A percentile compares a stretch with the other conserved stretches of the same genome.
These are phyloP conservation scores for Carcharodon carcharias DNA, from an alignment of 2,797 vertebrate genomes.

Conservation along the genomic window DNA sequence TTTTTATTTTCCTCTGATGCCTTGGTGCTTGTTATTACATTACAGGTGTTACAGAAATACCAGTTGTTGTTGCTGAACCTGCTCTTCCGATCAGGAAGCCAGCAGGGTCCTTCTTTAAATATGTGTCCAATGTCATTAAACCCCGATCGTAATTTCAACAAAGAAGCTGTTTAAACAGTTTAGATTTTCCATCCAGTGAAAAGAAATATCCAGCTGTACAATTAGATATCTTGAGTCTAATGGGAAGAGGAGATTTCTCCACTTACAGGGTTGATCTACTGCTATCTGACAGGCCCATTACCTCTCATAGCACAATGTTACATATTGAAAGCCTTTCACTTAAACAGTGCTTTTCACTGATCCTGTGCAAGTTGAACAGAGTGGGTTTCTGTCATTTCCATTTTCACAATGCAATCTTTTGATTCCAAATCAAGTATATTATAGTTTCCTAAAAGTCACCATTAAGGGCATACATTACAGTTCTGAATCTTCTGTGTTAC, in stretches of 20 bases:
- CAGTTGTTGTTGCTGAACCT: not conserved
- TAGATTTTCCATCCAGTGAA: not conserved
- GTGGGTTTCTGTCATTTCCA: not conserved
- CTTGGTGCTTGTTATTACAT: not conserved
- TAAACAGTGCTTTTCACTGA: not conserved
- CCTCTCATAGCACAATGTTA: not conserved
- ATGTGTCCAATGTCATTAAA: not conserved
- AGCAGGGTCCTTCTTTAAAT: not conserved
- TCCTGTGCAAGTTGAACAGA: not conserved
- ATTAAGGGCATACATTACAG: not conserved
- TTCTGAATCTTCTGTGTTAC: not conserved
- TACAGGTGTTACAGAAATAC: not conserved
- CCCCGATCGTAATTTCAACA: not conserved
- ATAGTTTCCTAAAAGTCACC: not conserved
- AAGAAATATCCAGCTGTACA: not conserved
- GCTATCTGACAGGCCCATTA: not conserved
- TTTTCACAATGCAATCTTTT: conserved; percentile 12
- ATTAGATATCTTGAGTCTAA: not conserved
- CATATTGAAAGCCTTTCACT: not conserved
- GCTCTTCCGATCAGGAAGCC: not conserved
- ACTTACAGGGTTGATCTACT: not conserved
- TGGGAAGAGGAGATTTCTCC: not conserved
- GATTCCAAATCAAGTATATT: not conserved
- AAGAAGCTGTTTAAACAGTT: not conserved
- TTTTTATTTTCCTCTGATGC: not conserved